Evolutionary conservation across 2,888 invertebrate genomes (phyloP).

Genomic region (Eilema depressum): DNA sequence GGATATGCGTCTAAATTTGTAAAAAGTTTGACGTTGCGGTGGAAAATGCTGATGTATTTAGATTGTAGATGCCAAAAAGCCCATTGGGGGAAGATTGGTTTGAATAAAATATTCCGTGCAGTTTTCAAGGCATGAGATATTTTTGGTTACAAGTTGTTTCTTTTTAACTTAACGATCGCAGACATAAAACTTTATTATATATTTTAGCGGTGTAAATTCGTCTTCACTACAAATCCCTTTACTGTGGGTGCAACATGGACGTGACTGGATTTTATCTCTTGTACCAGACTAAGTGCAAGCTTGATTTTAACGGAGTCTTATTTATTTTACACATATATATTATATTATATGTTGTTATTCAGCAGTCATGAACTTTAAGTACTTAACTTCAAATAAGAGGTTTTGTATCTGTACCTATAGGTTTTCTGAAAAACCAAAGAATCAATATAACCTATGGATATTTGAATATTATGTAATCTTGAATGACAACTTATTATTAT

Average conservation of each 20-base stretch:
- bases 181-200: neutral
- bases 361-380: too few species aligned
- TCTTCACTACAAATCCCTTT: neutral
- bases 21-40: neutral
- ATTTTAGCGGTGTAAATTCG: neutral
- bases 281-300: neutral
- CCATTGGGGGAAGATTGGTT: conserved; percentile 1
- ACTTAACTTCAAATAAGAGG: neutral
- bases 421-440: neutral
- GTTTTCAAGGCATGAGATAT: neutral
- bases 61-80: neutral
- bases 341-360: too few species aligned
- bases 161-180: neutral
- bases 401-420: neutral
- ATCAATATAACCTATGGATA: neutral
- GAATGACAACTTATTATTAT: neutral
- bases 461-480: neutral
- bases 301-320: neutral
- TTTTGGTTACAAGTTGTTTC: neutral
- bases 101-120: neutral
- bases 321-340: neutral
- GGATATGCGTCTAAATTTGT: neutral
- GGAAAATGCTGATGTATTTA: conserved; percentile 2
- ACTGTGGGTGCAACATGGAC: neutral
- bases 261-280: neutral